Evolutionary conservation across 2,797 vertebrate species (phyloP).

Genomic region (Florisuga fusca): DNA sequence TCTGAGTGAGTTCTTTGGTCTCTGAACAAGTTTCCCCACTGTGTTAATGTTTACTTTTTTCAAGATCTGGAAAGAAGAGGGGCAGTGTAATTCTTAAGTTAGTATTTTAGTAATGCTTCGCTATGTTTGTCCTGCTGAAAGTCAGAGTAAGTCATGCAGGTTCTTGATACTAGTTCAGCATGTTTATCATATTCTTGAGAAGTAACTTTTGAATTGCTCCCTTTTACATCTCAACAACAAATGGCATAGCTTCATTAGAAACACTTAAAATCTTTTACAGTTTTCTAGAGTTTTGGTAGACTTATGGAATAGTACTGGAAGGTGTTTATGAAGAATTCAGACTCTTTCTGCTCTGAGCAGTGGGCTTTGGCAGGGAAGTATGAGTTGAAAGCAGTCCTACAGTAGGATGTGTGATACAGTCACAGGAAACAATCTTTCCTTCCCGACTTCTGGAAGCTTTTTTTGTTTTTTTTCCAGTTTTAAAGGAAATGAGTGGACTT

Average conservation of each 20-base stretch:
- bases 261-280: not conserved
- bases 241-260: not conserved
- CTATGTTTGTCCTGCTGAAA: not conserved
- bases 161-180: not conserved
- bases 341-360: not conserved
- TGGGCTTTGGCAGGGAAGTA: not conserved
- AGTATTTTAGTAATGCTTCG: not conserved
- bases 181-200: not conserved
- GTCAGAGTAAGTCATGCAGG: not conserved
- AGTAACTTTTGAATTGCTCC: not conserved
- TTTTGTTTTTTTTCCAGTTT: not conserved
- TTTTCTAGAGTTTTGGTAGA: not conserved
- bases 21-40: not conserved
- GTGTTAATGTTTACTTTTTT: not conserved
- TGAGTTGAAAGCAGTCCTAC: not conserved
- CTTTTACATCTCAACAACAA: not conserved
- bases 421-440: not conserved
- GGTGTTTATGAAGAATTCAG: not conserved
- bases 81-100: not conserved
- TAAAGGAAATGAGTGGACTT: not conserved
- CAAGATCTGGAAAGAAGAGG: not conserved
- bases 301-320: not conserved
- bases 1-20: not conserved
- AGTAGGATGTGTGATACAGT: not conserved
- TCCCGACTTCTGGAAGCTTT: slow-evolving; percentile 40